Percentiles rank a stretch among this genome's conserved stretches.
Conservation (phyloP, 2,113 vertebrate genomes). For the Nanorana parkeri region DNA sequence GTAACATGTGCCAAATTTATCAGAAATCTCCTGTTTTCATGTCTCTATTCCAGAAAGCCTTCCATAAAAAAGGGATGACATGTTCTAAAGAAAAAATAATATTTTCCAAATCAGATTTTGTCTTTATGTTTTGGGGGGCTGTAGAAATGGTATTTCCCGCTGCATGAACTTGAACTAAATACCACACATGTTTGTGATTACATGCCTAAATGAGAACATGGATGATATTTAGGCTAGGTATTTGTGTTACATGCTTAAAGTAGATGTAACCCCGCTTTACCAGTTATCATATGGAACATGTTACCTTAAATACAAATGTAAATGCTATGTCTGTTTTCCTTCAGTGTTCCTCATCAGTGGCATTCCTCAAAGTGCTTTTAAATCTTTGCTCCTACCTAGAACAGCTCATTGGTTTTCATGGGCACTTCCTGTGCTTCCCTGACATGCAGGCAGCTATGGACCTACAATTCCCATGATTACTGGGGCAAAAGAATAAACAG, state of each 20-base stretch:
- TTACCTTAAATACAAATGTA: too few species aligned
- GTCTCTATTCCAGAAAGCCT: not conserved
- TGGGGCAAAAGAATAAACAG: too few species aligned
- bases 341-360: too few species aligned
- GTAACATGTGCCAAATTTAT: not conserved
- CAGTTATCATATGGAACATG: too few species aligned
- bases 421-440: too few species aligned
- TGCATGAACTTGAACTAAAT: conserved; percentile 58
- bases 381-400: too few species aligned
- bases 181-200: conserved; percentile 65
- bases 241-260: not conserved
- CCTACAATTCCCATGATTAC: too few species aligned
- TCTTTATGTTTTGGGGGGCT: conserved; percentile 41
- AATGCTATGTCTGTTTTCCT: too few species aligned
- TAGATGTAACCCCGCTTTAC: too few species aligned
- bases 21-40: not conserved
- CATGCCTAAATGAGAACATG: conserved; percentile 35
- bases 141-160: conserved; percentile 69
- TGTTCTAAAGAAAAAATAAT: not conserved
- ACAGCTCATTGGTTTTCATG: too few species aligned
- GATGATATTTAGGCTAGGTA: conserved; percentile 14
- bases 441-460: too few species aligned
- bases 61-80: conserved; percentile 5
- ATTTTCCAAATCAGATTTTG: conserved; percentile 12
- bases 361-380: too few species aligned